Conservation (phyloP, 1,140 invertebrate genomes). For the Choristoneura fumiferana region DNA sequence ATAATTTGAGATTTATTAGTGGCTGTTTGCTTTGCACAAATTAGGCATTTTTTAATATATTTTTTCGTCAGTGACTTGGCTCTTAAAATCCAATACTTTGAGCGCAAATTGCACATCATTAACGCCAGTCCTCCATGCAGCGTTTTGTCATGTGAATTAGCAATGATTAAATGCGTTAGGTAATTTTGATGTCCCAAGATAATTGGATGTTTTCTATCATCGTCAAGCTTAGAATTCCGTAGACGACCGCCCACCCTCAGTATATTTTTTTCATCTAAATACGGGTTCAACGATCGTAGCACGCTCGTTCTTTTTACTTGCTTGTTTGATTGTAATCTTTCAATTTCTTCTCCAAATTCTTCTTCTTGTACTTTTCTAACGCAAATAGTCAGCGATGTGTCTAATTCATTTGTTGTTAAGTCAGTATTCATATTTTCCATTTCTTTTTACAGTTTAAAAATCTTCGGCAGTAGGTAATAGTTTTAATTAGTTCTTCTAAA, state of each 20-base stretch:
- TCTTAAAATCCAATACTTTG: slow-evolving; percentile 33
- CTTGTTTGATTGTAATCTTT: slow-evolving; percentile 31
- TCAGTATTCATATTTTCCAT: not conserved
- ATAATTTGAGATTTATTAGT: slow-evolving; percentile 33
- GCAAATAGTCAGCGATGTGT: slow-evolving; percentile 16
- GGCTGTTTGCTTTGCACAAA: slow-evolving; percentile 24
- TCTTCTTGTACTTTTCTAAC: slow-evolving; percentile 14
- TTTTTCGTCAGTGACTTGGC: slow-evolving; percentile 1
- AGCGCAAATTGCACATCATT: slow-evolving; percentile 30
- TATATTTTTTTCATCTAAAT: slow-evolving; percentile 49
- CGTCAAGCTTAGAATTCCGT: slow-evolving; percentile 33
- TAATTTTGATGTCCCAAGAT: slow-evolving; percentile 29
- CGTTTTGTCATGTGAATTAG: slow-evolving; percentile 36
- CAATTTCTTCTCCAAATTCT: slow-evolving; percentile 21
- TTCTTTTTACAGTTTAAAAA: slow-evolving; percentile 17
- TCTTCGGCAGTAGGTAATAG: slow-evolving; percentile 23
- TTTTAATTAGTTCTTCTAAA: slow-evolving; percentile 22
- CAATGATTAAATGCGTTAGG: slow-evolving; percentile 35
- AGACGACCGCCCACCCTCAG: slow-evolving; percentile 66
- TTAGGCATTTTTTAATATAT: slow-evolving; percentile 32
- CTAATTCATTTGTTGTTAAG: slow-evolving; percentile 27
- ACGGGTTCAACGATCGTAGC: slow-evolving; percentile 36
- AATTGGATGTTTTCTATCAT: slow-evolving; percentile 43
- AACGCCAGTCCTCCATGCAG: slow-evolving; percentile 43
- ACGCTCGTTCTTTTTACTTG: slow-evolving; percentile 26